Evolutionary conservation across 2,888 invertebrate species (phyloP).

Genomic region (Agapostemon virescens): DNA sequence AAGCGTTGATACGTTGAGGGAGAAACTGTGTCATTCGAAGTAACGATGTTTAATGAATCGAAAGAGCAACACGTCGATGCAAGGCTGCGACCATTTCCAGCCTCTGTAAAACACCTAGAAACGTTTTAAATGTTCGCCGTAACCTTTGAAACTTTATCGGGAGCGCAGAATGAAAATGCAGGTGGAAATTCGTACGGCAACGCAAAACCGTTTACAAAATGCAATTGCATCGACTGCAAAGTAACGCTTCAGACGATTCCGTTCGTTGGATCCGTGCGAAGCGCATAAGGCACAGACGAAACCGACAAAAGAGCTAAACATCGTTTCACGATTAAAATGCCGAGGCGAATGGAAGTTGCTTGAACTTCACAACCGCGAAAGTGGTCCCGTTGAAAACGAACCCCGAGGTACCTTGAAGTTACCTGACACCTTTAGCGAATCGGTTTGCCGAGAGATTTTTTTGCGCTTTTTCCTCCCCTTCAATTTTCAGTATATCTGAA

Average conservation of each 20-base stretch:
- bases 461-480: not conserved
- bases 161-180: not conserved
- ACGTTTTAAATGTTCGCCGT: not conserved
- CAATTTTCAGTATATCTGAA: constrained; percentile 5
- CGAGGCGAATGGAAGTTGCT: not conserved
- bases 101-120: not conserved
- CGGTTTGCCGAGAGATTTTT: not conserved
- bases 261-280: not conserved
- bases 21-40: not conserved
- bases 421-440: not conserved
- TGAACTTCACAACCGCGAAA: constrained; percentile 12
- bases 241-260: not conserved
- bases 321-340: constrained; percentile 1
- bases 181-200: not conserved
- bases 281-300: not conserved
- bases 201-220: not conserved
- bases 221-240: not conserved
- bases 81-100: not conserved
- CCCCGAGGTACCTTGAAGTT: not conserved
- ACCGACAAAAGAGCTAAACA: constrained; percentile 6
- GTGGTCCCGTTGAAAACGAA: not conserved
- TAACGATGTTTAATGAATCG: not conserved
- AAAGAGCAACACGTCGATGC: not conserved
- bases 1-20: too few species aligned
- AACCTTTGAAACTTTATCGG: not conserved